Evolutionary conservation across 2,797 vertebrate species (phyloP), one percentile per base, ranked within the genome.

Genomic region (Meriones psammophilus): DNA sequence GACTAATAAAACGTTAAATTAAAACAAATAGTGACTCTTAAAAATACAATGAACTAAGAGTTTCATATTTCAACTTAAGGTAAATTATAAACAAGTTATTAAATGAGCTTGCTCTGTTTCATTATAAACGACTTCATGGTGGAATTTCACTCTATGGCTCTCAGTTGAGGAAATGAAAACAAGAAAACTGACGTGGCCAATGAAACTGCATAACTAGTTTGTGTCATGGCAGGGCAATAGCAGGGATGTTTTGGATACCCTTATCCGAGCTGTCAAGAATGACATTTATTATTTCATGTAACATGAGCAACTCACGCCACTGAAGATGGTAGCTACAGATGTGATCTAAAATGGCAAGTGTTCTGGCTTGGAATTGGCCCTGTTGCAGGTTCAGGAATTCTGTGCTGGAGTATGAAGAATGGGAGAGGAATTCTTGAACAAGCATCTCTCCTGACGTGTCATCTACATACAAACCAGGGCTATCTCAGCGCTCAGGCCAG

Each of bases 1-100:
- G 88, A 81, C 74, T 78, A 69, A 92, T 80, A 68, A 89, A 85
- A 88, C 46, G 90, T 78, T 62, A 26, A 12, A 94, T 74, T 85
- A 42, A 13, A 18, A 76, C 20, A 26, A 60, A 28, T 8, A 71
- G 42, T 68, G 14, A 66, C 88, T 85, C 94, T 85, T 66, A 90
- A 92, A 81, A 36, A 84, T 69, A 50, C 0, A 50, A 3, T 50
- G 8, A 69, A 26, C 77, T 91, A 92, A 78, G 73, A 54, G 1
- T 86, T 95, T 91, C 2, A 28, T 93, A 46, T 79, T 62, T 95
- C 2, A 69, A 1, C 14, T 69, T 85, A 60, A 28, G 71, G 10
- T 81, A 80, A 92, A 62, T 39, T 88, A 4, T 77, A 77, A 80
- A 84, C 42, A 81, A 5, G 56, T 62, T 88, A 33, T 78, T 50